Conservation (phyloP, 2,113 vertebrate genomes). For the Neogale vison region DNA sequence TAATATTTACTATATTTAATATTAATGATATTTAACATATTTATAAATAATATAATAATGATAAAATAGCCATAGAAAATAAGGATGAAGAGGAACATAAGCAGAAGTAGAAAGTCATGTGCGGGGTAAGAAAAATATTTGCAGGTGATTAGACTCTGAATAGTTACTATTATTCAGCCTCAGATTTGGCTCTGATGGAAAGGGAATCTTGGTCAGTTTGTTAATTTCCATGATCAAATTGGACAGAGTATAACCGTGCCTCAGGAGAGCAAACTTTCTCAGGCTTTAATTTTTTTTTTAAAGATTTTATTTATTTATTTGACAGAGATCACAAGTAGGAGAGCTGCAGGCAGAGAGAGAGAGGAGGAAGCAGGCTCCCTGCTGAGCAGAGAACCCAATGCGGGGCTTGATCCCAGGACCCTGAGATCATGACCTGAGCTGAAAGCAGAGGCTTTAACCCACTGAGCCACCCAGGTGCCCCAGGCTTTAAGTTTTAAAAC, state of each 20-base stretch:
- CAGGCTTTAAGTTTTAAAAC: neutral
- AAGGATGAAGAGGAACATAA: neutral
- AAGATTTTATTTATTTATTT: no score
- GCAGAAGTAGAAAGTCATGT: neutral
- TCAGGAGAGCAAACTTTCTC: neutral
- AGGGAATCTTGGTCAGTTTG: neutral
- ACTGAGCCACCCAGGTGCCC: no score
- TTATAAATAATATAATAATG: neutral
- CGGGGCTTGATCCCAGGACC: no score
- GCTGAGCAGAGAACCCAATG: no score
- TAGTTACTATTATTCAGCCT: neutral
- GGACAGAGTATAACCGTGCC: neutral
- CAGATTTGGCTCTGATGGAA: neutral
- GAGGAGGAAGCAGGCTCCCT: no score
- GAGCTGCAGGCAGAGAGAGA: no score
- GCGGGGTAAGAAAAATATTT: neutral
- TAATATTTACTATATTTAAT: neutral
- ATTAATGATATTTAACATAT: neutral
- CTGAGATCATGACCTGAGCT: no score
- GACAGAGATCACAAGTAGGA: no score
- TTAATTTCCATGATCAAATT: conserved; percentile 15
- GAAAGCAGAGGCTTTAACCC: no score
- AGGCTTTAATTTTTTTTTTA: neutral
- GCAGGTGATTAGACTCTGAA: neutral
- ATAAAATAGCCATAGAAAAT: neutral